Base-by-base conservation (phyloP, 2,797 vertebrate species). In the Crenichthys baileyi region DNA sequence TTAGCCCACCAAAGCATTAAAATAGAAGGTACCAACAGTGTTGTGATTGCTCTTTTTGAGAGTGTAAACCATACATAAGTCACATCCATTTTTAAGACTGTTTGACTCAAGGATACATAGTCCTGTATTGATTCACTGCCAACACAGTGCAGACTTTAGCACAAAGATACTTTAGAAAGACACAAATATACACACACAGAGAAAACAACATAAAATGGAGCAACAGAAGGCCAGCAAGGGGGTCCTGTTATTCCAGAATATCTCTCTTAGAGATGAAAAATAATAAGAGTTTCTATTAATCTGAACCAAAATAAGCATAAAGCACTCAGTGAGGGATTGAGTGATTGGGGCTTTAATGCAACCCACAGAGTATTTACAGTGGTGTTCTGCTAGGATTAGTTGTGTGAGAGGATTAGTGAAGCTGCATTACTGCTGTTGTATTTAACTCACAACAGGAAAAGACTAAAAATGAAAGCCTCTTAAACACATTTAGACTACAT, bases 381-480 rank as follows among this genome's bases (percentile, higher is more conserved):
- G 93, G 89, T 91, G 90, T 92, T 93, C 90, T 91, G 93, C 88
- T 82, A 84, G 93, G 95, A 96, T 96, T 95, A 95, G 88, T 90
- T 88, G 86, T 88, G 89, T 91, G 95, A 95, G 93, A 92, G 93
- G 95, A 96, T 96, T 96, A 95, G 93, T 88, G 83, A 94, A 94
- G 94, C 93, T 93, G 92, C 90, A 93, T 94, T 93, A 93, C 93
- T 93, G 91, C 88, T 94, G 93, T 93, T 95, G 95, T 95, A 95
- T 94, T 95, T 95, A 94, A 94, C 90, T 93, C 93, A 91, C 90
- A 94, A 94, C 92, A 93, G 92, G 87, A 93, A 95, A 94, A 91
- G 91, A 92, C 93, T 89, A 92, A 92, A 93, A 92, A 90, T 89
- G 92, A 94, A 95, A 94, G 89, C 93, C 89, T 93, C 92, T 94